Base-by-base conservation (phyloP, 1,140 invertebrate genomes). In the Drosophila arizonae region DNA sequence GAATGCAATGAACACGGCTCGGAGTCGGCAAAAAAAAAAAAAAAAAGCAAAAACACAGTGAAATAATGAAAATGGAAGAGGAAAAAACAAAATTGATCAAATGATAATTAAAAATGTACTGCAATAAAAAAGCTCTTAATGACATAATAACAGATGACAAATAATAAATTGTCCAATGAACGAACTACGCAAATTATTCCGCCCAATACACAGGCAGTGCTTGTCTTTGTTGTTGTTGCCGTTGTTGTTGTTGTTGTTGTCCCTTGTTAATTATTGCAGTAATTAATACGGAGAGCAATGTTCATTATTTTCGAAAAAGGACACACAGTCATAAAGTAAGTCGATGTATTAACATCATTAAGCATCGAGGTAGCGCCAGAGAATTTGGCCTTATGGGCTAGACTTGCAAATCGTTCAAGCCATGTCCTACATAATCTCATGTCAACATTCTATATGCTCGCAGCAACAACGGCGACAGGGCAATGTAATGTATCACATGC, bases 111-210 rank as follows among this genome's bases (percentile, higher is more conserved):
- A 82, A 87, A 87, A 87, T 78, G 76, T 88, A 63, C 63, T 58
- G 50, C 79, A 77, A 67, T 60, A 84, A 88, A 84, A 88, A 84
- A 79, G 63, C 45, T 61, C 80, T 87, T 88, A 88, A 88, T 84
- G 81, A 80, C 81, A 84, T 84, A 89, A 89, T 89, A 88, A 89
- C 84, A 88, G 84, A 88, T 88, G 84, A 88, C 84, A 88, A 88
- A 88, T 88, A 88, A 88, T 88, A 88, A 88, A 88, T 88, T 84
- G 73, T 68, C 33, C 39, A 64, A 64, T 58, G 54, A 82, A 65
- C 76, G 72, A 79, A 65, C 72, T 76, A 68, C 67, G 75, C 75
- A 80, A 81, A 87, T 86, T 68, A 78, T 76, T 70, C 55, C 46
- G 56, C 61, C 36, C 51, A 15, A 50, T 24, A 57, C 65, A 76